Evolutionary conservation across 2,888 invertebrate species (phyloP).

Genomic region (Choristoneura rosaceana): DNA sequence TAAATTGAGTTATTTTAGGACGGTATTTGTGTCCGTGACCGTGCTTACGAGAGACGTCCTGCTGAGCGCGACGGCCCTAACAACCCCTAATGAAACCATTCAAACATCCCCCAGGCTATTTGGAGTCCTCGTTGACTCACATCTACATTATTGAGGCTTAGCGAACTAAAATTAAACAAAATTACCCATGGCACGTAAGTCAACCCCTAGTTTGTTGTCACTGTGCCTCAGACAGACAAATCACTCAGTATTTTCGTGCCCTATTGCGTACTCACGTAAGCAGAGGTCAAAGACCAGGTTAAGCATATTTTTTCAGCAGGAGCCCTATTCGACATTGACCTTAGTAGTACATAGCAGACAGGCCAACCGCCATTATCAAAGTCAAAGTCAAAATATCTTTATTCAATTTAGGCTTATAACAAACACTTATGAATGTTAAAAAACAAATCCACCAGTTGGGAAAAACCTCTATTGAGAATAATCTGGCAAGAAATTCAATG

Average conservation of each 20-base stretch:
- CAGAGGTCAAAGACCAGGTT: constrained; percentile 30
- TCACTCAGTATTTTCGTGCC: constrained; percentile 22
- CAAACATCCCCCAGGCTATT: constrained; percentile 36
- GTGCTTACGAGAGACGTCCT: constrained; percentile 6
- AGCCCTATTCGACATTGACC: neutral
- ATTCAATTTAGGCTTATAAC: too few species aligned
- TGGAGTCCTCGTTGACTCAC: constrained; percentile 13
- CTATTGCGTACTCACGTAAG: constrained; percentile 13
- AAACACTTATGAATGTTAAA: too few species aligned
- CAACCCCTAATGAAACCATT: constrained; percentile 36
- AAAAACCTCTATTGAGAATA: too few species aligned
- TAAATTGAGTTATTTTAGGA: constrained; percentile 8
- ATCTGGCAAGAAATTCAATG: too few species aligned
- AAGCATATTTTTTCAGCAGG: neutral
- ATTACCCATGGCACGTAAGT: constrained; percentile 27
- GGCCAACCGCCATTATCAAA: neutral
- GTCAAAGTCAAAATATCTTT: too few species aligned
- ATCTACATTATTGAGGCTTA: constrained; percentile 24
- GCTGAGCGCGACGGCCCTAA: constrained; percentile 17
- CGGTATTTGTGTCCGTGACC: neutral
- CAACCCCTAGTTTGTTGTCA: constrained; percentile 22
- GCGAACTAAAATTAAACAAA: constrained; percentile 33
- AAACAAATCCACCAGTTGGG: too few species aligned
- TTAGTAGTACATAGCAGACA: neutral
- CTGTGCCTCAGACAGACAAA: constrained; percentile 21